Percentiles rank a stretch among this genome's conserved stretches.
Conservation (phyloP, 2,797 vertebrate species). For the Anas capensis region DNA sequence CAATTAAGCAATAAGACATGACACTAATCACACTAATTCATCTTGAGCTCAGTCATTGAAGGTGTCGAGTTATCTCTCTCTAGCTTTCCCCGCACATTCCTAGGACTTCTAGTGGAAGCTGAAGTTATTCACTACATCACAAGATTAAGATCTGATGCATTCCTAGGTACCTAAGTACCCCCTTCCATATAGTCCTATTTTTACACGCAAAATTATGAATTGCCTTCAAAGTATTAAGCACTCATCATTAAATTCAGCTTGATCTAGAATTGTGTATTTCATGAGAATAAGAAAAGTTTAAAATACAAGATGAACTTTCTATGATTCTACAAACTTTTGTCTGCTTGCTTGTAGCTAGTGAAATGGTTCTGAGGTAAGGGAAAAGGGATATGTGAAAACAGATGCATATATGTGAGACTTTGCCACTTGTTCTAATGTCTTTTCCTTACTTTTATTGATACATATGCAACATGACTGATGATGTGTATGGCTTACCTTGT, state of each 20-base stretch:
- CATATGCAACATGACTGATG: neutral
- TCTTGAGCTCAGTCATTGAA: slow-evolving; percentile 34
- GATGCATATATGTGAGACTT: neutral
- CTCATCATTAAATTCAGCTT: neutral
- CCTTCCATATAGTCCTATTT: neutral
- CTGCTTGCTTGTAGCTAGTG: neutral
- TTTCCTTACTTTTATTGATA: neutral
- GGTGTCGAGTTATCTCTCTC: neutral
- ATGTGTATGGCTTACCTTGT: neutral
- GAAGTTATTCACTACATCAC: neutral
- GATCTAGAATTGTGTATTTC: neutral
- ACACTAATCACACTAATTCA: slow-evolving; percentile 56
- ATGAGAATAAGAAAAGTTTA: neutral
- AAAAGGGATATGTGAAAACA: neutral
- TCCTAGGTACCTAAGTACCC: neutral
- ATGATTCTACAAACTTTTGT: neutral
- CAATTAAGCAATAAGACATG: slow-evolving; percentile 51
- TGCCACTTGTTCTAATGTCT: neutral
- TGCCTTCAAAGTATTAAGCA: neutral
- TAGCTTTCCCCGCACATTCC: neutral
- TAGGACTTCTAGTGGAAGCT: neutral
- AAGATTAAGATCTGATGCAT: neutral
- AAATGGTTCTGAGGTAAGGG: neutral
- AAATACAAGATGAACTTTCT: neutral
- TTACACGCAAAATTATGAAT: neutral